Evolutionary conservation across 2,113 vertebrate genomes (phyloP).

Genomic region (Salvelinus sp.): DNA sequence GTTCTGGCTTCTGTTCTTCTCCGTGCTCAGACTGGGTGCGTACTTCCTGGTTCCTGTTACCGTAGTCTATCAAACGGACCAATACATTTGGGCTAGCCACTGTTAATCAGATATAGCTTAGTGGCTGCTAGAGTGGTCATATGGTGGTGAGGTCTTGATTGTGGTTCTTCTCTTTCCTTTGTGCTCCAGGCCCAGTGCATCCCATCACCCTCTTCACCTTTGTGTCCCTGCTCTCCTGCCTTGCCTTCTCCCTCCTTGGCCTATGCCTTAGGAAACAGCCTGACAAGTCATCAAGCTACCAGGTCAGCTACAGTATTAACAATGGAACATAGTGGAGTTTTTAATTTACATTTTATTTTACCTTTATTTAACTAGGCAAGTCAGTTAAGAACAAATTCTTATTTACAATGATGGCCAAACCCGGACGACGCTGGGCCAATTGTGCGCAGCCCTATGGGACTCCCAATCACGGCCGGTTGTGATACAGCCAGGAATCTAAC

Average conservation of each 20-base stretch:
- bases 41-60: constrained; percentile 47
- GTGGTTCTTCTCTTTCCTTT: neutral
- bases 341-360: no score
- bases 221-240: constrained; percentile 77
- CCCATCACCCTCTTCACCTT: constrained; percentile 89
- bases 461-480: no score
- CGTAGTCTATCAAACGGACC: neutral
- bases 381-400: no score
- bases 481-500: no score
- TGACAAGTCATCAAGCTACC: constrained; percentile 78
- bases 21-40: constrained; percentile 89
- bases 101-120: neutral
- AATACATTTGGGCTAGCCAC: neutral
- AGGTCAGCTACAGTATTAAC: constrained; percentile 67
- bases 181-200: constrained; percentile 77
- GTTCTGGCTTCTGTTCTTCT: constrained; percentile 98
- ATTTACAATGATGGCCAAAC: no score
- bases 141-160: neutral
- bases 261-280: constrained; percentile 84
- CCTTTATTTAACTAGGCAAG: no score
- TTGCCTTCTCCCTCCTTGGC: constrained; percentile 78
- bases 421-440: no score
- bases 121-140: neutral
- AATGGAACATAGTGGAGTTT: no score
- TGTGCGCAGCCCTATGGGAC: no score